phyloP scores from a whole-genome alignment of 2,888 invertebrate genomes.

The Atherix ibis region DNA sequence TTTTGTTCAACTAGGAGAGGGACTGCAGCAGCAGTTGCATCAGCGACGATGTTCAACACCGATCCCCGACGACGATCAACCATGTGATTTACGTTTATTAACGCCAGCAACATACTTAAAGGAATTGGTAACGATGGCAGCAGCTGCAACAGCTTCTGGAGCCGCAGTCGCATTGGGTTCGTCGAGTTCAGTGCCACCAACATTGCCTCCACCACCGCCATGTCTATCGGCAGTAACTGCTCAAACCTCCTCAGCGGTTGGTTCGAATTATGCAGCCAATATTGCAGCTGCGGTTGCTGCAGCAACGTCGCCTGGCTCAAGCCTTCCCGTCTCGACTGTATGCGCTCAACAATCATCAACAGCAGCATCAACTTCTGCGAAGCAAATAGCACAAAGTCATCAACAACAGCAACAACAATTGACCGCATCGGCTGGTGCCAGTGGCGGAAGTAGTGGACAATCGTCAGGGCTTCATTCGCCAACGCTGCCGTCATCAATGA shows the following conservation, averaged over 20 bases:
- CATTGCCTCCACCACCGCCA: slow-evolving; percentile 12
- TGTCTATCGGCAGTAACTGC: slow-evolving; percentile 20
- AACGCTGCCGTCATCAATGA: slow-evolving; percentile 7
- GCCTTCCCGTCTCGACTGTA: slow-evolving; percentile 11
- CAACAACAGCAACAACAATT: slow-evolving; percentile 9
- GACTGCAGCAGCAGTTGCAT: slow-evolving; percentile 9
- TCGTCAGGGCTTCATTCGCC: slow-evolving; percentile 8
- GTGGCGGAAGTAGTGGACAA: too few relatives aligned
- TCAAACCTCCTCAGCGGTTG: slow-evolving; percentile 9
- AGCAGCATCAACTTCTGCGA: slow-evolving; percentile 4
- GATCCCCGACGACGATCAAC: slow-evolving; percentile 20
- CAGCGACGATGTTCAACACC: too few relatives aligned
- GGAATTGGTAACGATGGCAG: slow-evolving; percentile 19
- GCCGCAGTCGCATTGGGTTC: too few relatives aligned
- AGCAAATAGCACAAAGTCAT: slow-evolving; percentile 8
- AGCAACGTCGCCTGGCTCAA: slow-evolving; percentile 13
- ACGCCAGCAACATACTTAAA: slow-evolving; percentile 19
- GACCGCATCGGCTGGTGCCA: too few relatives aligned
- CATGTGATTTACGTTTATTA: slow-evolving; percentile 28
- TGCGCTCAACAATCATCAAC: slow-evolving; percentile 3
- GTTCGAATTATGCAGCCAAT: slow-evolving; percentile 12
- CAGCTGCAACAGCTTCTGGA: slow-evolving; percentile 13
- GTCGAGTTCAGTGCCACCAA: slow-evolving; percentile 11
- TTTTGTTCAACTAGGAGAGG: slow-evolving; percentile 11
- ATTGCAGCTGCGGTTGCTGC: slow-evolving; percentile 13